These are phyloP conservation scores for Corella eumyota DNA, from an alignment of 23 tunicate species.

Conservation along the genomic window DNA sequence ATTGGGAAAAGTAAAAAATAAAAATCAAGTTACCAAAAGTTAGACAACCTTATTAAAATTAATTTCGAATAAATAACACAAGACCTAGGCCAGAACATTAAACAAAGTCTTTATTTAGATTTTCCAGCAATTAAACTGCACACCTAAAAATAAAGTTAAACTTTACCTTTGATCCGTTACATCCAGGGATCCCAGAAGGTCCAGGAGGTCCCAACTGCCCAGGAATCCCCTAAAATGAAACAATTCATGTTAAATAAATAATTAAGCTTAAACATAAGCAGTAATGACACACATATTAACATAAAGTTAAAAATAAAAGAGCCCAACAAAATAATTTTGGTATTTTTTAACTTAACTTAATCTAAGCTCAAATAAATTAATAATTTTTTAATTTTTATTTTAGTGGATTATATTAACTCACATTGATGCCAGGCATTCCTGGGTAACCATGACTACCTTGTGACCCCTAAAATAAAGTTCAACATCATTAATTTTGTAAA, in stretches of 20 bases:
- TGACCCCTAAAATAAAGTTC: constrained; percentile 17
- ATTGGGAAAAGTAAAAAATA: no score
- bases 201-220: constrained; percentile 67
- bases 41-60: no score
- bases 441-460: constrained; percentile 71
- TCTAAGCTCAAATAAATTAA: background rate
- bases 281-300: no score
- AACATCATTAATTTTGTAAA: background rate
- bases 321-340: no score
- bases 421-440: constrained; percentile 69
- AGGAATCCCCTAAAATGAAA: constrained; percentile 49
- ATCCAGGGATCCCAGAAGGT: constrained; percentile 71
- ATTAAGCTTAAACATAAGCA: background rate
- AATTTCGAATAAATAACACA: no score
- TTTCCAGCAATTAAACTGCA: background rate
- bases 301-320: no score
- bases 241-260: background rate
- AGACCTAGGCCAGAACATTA: no score
- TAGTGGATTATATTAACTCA: no score
- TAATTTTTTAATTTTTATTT: no score
- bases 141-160: background rate
- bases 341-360: no score
- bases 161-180: constrained; percentile 83
- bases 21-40: no score
- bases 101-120: background rate